Conservation (phyloP, 2,888 invertebrate genomes). For the Leptinotarsa peninsularis region DNA sequence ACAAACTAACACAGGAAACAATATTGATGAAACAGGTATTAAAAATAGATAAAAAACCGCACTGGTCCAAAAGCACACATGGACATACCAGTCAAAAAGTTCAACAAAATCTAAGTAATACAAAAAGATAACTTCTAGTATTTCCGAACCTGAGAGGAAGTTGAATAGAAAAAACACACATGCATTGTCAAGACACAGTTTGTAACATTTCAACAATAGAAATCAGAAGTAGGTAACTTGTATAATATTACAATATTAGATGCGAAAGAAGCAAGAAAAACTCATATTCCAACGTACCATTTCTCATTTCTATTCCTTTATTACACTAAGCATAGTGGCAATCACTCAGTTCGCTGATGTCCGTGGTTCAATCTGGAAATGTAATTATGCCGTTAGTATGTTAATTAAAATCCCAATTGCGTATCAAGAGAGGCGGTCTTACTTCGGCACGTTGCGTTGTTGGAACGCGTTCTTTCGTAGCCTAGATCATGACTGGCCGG, state of each 20-base stretch:
- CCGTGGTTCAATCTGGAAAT: conserved; percentile 26
- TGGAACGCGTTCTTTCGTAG: conserved; percentile 18
- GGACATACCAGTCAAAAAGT: too few species aligned
- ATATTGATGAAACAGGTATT: too few species aligned
- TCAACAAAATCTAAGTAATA: too few species aligned
- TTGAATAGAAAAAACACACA: too few species aligned
- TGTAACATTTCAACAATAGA: too few species aligned
- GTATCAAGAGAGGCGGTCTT: conserved; percentile 19
- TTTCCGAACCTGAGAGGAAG: too few species aligned
- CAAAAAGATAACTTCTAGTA: too few species aligned
- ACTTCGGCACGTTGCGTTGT: background rate
- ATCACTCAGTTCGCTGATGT: conserved; percentile 1
- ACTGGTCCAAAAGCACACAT: too few species aligned
- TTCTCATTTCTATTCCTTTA: conserved; percentile 5
- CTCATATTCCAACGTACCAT: background rate
- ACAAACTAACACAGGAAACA: too few species aligned
- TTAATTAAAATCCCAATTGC: conserved; percentile 39
- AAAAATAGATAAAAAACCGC: too few species aligned
- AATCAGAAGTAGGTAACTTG: too few species aligned
- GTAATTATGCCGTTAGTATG: conserved; percentile 36
- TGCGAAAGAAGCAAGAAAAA: background rate
- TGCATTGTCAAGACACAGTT: too few species aligned
- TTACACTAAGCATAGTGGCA: conserved; percentile 15
- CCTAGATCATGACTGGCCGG: conserved; percentile 37
- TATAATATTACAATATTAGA: background rate